Percentiles rank a stretch among this genome's conserved stretches.
phyloP scores from a whole-genome alignment of 2,113 vertebrate genomes.

The Hylia prasina region DNA sequence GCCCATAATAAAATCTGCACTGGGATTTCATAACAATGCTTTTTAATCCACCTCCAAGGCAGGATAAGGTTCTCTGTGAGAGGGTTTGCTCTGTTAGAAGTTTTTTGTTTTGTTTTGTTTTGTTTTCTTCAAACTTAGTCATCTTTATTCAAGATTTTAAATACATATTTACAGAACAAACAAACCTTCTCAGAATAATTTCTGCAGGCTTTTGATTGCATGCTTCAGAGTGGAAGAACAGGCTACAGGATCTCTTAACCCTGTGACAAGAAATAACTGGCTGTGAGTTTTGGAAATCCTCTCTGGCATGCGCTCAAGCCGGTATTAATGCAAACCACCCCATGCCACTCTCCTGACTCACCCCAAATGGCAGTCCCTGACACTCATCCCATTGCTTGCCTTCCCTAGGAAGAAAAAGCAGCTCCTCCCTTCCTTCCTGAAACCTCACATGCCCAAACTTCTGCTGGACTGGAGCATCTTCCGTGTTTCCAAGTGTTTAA shows the following conservation, averaged over 20 bases:
- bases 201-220: not conserved
- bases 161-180: constrained; percentile 9
- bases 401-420: constrained; percentile 18
- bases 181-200: not conserved
- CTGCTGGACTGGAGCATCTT: not conserved
- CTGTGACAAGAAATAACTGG: constrained; percentile 28
- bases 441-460: not conserved
- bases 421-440: constrained; percentile 57
- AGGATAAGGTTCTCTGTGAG: not conserved
- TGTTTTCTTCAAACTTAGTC: not conserved
- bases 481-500: not conserved
- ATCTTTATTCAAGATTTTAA: not conserved
- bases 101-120: not conserved
- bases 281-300: constrained; percentile 57
- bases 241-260: not conserved
- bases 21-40: constrained; percentile 1
- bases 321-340: not conserved
- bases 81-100: not conserved
- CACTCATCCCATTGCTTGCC: not conserved
- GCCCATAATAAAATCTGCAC: not conserved
- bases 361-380: not conserved
- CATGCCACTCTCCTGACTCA: constrained; percentile 48
- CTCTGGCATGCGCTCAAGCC: constrained; percentile 1
- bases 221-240: not conserved
- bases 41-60: not conserved